Evolutionary conservation across 2,113 vertebrate genomes (phyloP).

Genomic region (Nematolebias whitei): DNA sequence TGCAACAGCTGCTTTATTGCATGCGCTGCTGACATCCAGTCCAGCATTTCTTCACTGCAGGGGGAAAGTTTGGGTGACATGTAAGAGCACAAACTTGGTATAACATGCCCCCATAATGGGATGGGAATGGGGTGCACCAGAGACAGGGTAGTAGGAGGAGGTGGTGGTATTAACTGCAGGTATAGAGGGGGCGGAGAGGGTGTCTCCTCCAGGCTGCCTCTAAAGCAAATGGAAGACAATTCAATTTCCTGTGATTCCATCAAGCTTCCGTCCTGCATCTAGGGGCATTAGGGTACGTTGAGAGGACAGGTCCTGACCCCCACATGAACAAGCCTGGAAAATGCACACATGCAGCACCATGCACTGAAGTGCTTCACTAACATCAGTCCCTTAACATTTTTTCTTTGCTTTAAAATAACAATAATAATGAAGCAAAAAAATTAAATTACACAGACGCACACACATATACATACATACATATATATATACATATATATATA

Average conservation of each 20-base stretch:
- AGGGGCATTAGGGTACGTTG: slow-evolving; percentile 89
- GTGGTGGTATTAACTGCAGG: slow-evolving; percentile 39
- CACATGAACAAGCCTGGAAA: slow-evolving; percentile 69
- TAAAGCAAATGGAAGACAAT: slow-evolving; percentile 98
- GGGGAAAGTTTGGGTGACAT: slow-evolving; percentile 89
- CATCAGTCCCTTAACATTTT: neutral
- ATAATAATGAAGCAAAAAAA: too few species aligned
- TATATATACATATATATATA: too few species aligned
- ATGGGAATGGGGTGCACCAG: slow-evolving; percentile 85
- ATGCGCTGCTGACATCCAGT: slow-evolving; percentile 67
- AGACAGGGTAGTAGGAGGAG: neutral
- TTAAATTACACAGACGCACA: too few species aligned
- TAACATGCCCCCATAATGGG: slow-evolving; percentile 90
- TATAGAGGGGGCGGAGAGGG: slow-evolving; percentile 25
- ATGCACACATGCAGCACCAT: slow-evolving; percentile 17
- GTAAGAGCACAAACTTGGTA: slow-evolving; percentile 85
- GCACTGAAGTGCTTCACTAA: slow-evolving; percentile 1
- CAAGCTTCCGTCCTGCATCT: slow-evolving; percentile 84
- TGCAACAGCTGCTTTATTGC: slow-evolving; percentile 69
- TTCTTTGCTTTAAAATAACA: neutral
- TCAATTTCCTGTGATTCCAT: slow-evolving; percentile 99
- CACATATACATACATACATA: too few species aligned
- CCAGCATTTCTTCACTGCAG: slow-evolving; percentile 82
- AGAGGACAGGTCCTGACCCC: slow-evolving; percentile 87
- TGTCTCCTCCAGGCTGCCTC: slow-evolving; percentile 83